Evolutionary conservation across 2,888 invertebrate species (phyloP), one percentile per base, ranked within the genome.

Genomic region (Drosophila macrothrix): DNA sequence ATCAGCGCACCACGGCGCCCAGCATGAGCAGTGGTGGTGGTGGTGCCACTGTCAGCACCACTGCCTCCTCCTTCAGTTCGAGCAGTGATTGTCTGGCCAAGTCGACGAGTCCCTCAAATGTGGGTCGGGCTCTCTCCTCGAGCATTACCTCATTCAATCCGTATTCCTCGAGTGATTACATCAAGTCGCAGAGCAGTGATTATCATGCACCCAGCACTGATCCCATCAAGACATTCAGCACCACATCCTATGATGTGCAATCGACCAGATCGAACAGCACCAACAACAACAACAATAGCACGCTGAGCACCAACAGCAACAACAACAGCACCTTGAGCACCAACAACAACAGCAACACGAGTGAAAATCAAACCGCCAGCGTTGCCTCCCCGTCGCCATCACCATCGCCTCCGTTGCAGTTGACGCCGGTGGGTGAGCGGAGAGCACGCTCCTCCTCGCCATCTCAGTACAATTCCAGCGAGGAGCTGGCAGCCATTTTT

Each of bases 391-490:
- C 43, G 33, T 52, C 55, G n/a, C 39, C 33, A 7, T 41, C 52
- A 52, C 35, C 52, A 43, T 61, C 89, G 73, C 82, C 84, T 12
- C 92, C 93, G 35, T 76, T 92, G 31, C 91, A 91, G 76, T 73
- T 91, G 72, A 92, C 92, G 28, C 91, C 91, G 53, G 84, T 91
- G 69, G 88, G 83, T 35, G 91, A 72, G 43, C 75, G 75, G 9
- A 59, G 82, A 1, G 61, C 50, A 35, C 89, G 85, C 56, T 92
- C 91, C 35, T 91, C 90, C 16, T 92, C 92, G 52, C 91, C 92
- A 92, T 95, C 95, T 67, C 95, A 95, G 91, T 95, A 95, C 88
- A 95, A 95, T 91, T 95, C 95, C 16, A 95, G 95, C 58, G 95
- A 95, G 88, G 95, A 95, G 90, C 92, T 95, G 80, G 95, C 95